A percentile compares a stretch with the other conserved stretches of the same genome.
These are phyloP conservation scores for Aphrophora alni DNA, from an alignment of 2,888 invertebrate species.

Conservation along the genomic window DNA sequence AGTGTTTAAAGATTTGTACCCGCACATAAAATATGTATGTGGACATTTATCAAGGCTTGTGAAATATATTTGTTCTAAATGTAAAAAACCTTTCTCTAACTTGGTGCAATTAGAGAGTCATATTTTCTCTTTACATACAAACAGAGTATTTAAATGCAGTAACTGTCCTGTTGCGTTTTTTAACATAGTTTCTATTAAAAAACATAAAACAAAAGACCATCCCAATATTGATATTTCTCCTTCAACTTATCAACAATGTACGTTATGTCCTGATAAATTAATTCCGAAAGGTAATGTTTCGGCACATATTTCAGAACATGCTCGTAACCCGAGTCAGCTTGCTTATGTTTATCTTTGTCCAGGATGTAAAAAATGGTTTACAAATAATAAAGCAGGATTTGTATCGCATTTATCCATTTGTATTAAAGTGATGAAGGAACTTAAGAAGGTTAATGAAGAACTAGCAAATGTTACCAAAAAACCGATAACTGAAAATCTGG, in stretches of 20 bases:
- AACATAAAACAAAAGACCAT: conserved; percentile 24
- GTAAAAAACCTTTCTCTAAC: conserved; percentile 25
- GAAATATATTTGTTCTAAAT: conserved; percentile 41
- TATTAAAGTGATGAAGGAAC: background rate
- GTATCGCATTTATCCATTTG: background rate
- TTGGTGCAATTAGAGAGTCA: conserved; percentile 32
- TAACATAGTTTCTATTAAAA: background rate
- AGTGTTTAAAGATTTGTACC: conserved; percentile 30
- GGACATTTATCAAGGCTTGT: conserved; percentile 40
- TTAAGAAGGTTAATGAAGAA: background rate
- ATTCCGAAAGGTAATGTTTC: conserved; percentile 26
- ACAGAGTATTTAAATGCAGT: conserved; percentile 40
- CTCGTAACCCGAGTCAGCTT: conserved; percentile 6
- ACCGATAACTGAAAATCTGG: background rate
- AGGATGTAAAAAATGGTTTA: conserved; percentile 20
- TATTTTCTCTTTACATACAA: conserved; percentile 34
- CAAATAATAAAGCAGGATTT: conserved; percentile 24
- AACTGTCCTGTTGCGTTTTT: conserved; percentile 36
- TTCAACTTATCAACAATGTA: conserved; percentile 26
- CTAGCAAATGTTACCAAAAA: background rate
- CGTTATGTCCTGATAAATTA: conserved; percentile 34
- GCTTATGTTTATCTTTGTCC: conserved; percentile 34
- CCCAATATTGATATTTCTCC: background rate
- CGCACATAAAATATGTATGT: conserved; percentile 42
- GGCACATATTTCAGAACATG: conserved; percentile 25